Base-by-base conservation (phyloP, 2,888 invertebrate species). In the Archips crataeganus region DNA sequence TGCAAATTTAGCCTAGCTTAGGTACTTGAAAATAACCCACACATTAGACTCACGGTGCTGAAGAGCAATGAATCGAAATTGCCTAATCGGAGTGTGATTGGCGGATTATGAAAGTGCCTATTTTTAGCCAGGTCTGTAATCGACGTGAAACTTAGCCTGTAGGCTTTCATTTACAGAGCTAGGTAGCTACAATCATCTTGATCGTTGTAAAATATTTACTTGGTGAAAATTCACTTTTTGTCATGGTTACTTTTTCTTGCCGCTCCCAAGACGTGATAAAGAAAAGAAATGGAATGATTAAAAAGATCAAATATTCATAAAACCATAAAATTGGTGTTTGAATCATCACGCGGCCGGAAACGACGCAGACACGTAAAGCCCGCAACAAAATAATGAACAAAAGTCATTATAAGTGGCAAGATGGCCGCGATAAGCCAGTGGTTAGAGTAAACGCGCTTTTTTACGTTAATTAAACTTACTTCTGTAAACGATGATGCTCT, bases 401-500 rank as follows among this genome's bases (percentile, higher is more conserved):
- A 90, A 93, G 89, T 92, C 87, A 92, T 94, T 91, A 92, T 92
- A 90, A 89, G 88, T 85, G 89, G 86, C 87, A 82, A 91, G 91
- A 92, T 93, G 85, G 85, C 76, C 71, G 83, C 85, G 93, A 93
- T 93, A 93, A 91, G 85, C 79, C 80, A 82, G 84, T 90, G 88
- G 90, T 90, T 92, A 90, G 86, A 90, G 88, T 93, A 93, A 93
- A 93, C 92, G 93, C 84, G 88, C 91, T 92, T 93, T 90, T 93
- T 93, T 92, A 94, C 93, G 91, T 93, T 94, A 94, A 94, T 94
- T 94, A 94, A 94, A 92, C 91, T 90, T 88, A 89, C 88, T 90
- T 92, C 88, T 90, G 90, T 93, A 93, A 93, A 93, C 90, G 90
- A 89, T 90, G 89, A 90, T 88, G 90, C 87, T 87, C 88, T 89